phyloP scores from a whole-genome alignment of 2,888 invertebrate genomes.

The Boloria selene region DNA sequence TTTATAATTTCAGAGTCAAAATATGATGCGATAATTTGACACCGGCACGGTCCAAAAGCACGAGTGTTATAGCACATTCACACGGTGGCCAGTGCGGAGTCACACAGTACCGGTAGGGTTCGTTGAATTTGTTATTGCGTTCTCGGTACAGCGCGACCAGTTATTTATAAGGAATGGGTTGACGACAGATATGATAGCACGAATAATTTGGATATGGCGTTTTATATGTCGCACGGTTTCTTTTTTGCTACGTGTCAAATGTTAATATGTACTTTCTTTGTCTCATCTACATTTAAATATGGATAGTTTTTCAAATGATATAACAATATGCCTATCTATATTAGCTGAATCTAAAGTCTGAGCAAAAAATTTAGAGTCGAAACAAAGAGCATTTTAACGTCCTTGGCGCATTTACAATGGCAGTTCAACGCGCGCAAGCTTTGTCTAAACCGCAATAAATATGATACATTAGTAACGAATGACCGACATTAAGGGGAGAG shows the following conservation, averaged over 20 bases:
- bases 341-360: slow-evolving; percentile 12
- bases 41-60: slow-evolving; percentile 68
- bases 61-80: slow-evolving; percentile 71
- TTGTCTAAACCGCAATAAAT: slow-evolving; percentile 75
- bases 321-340: slow-evolving; percentile 24
- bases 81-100: slow-evolving; percentile 75
- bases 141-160: slow-evolving; percentile 75
- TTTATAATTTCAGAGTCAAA: slow-evolving; percentile 62
- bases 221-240: slow-evolving; percentile 45
- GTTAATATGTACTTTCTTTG: slow-evolving; percentile 30
- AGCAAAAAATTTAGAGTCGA: slow-evolving; percentile 40
- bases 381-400: slow-evolving; percentile 57
- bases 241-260: slow-evolving; percentile 30
- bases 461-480: slow-evolving; percentile 77
- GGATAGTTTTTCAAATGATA: slow-evolving; percentile 22
- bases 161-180: slow-evolving; percentile 53
- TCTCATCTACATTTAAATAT: slow-evolving; percentile 27
- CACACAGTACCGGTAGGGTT: slow-evolving; percentile 80
- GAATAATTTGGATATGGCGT: slow-evolving; percentile 66
- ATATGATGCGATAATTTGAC: slow-evolving; percentile 72
- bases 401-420: slow-evolving; percentile 68
- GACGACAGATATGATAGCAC: slow-evolving; percentile 67
- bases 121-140: slow-evolving; percentile 82
- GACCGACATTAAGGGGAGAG: slow-evolving; percentile 80
- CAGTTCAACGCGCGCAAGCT: slow-evolving; percentile 62